phyloP scores from a whole-genome alignment of 2,888 invertebrate genomes.

The Tipula helvola region DNA sequence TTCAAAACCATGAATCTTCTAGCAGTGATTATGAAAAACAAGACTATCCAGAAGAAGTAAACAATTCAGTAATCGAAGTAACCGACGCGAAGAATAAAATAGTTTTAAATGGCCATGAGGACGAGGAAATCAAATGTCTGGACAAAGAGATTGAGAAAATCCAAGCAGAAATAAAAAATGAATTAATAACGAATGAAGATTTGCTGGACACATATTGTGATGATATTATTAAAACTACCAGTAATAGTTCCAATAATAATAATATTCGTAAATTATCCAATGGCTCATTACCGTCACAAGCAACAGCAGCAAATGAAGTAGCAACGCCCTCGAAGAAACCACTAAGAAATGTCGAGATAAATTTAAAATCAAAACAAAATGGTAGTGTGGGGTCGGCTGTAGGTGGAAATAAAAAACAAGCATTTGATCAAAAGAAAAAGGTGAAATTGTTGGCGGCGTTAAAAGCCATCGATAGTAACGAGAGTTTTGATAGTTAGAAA shows the following conservation, averaged over 20 bases:
- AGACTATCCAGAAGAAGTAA: neutral
- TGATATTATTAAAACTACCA: neutral
- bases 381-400: neutral
- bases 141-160: neutral
- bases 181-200: neutral
- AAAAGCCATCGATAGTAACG: conserved; percentile 42
- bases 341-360: conserved; percentile 5
- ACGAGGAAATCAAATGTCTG: neutral
- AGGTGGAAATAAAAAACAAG: conserved; percentile 15
- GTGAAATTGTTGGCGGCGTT: conserved; percentile 47
- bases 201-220: neutral
- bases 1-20: neutral
- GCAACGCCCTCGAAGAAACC: neutral
- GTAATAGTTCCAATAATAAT: neutral
- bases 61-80: neutral
- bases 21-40: neutral
- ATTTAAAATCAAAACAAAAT: neutral
- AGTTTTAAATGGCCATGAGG: neutral
- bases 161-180: neutral
- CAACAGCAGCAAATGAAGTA: neutral
- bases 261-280: neutral
- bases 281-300: neutral
- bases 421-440: conserved; percentile 34
- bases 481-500: neutral
- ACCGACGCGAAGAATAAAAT: neutral